A percentile compares a stretch with the other conserved stretches of the same genome.
Evolutionary conservation across 2,797 vertebrate species (phyloP).

Genomic region (Carduelis carduelis): DNA sequence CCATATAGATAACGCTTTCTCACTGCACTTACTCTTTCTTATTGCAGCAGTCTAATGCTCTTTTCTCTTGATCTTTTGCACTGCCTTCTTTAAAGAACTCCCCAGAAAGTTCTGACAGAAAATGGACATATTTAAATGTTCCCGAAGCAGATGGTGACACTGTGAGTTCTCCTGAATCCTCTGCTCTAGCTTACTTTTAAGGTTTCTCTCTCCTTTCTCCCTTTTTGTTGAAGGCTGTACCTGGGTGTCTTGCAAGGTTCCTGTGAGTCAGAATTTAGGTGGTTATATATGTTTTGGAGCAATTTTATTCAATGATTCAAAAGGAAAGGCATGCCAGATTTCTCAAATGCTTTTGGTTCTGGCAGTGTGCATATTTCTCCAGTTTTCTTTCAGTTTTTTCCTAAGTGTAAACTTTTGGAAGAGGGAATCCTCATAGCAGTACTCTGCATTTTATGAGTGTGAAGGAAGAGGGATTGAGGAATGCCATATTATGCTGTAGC

Average conservation of each 20-base stretch:
- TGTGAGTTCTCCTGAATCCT: constrained; percentile 83
- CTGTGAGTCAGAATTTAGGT: not conserved
- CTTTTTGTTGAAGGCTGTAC: not conserved
- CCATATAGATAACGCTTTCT: not conserved
- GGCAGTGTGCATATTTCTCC: not conserved
- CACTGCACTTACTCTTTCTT: constrained; percentile 26
- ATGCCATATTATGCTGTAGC: not conserved
- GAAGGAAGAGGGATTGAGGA: not conserved
- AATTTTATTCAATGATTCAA: not conserved
- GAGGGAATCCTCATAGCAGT: not conserved
- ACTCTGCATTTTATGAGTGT: not conserved
- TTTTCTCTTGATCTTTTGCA: constrained; percentile 61
- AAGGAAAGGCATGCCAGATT: not conserved
- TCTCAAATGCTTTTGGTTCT: not conserved
- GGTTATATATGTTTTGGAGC: not conserved
- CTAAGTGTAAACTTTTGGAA: not conserved
- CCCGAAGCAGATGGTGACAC: constrained; percentile 96
- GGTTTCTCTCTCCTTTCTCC: not conserved
- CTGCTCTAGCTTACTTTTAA: not conserved
- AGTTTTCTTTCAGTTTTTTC: not conserved
- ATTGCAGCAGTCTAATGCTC: constrained; percentile 37
- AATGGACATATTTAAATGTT: constrained; percentile 91
- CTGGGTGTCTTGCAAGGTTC: not conserved
- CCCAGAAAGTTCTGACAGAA: constrained; percentile 86
- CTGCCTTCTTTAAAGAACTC: constrained; percentile 77